Conservation (phyloP, 2,888 invertebrate species). For the Nephrotoma guestfalica region DNA sequence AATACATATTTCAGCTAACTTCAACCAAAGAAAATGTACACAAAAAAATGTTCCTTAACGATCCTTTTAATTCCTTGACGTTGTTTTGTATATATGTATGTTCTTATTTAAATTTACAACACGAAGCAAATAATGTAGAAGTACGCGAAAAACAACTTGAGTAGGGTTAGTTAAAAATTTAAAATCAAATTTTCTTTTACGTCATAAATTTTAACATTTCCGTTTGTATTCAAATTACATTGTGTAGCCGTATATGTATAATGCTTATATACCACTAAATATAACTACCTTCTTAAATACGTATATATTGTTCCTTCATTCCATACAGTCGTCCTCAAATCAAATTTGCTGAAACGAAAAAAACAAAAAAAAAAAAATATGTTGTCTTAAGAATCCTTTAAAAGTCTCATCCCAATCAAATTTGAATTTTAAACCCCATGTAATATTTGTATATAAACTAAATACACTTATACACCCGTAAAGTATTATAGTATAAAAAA, state of each 20-base stretch:
- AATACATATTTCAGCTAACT: no score
- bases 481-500: neutral
- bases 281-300: neutral
- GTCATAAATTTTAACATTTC: neutral
- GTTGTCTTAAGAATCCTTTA: neutral
- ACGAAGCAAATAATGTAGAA: neutral
- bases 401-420: neutral
- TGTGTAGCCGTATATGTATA: neutral
- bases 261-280: neutral
- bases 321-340: neutral
- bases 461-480: neutral
- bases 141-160: neutral
- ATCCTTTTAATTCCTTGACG: neutral
- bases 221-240: neutral
- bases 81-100: no score
- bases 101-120: neutral
- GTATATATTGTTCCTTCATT: neutral
- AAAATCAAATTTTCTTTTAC: neutral
- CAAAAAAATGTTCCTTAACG: neutral
- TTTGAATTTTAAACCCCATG: neutral
- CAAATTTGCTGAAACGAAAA: neutral
- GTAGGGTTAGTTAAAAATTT: neutral
- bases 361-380: neutral
- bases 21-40: no score
- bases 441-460: neutral